Percentiles rank a stretch among this genome's conserved stretches.
Conservation (phyloP, 1,140 invertebrate genomes). For the Lordiphosa mommai region DNA sequence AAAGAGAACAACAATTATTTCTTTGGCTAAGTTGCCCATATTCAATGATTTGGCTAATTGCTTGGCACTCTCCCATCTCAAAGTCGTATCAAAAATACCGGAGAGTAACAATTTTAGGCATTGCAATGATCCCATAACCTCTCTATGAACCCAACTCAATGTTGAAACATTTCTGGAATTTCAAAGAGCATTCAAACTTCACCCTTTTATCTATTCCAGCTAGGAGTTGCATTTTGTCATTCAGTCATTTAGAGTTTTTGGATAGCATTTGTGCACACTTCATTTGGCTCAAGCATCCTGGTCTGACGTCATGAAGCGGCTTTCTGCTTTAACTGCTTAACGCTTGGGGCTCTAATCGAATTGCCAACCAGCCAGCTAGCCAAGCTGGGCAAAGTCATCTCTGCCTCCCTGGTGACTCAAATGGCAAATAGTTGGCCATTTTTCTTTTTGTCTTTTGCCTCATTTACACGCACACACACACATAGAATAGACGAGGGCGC, state of each 20-base stretch:
- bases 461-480: conserved; percentile 54
- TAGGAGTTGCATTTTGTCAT: neutral
- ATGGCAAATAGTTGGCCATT: conserved; percentile 71
- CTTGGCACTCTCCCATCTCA: too few species aligned
- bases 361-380: conserved; percentile 35
- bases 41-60: too few species aligned
- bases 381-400: conserved; percentile 10
- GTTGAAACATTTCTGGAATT: too few species aligned
- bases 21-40: too few species aligned
- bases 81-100: too few species aligned
- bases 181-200: too few species aligned
- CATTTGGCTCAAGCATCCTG: neutral
- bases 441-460: conserved; percentile 57
- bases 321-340: conserved; percentile 54
- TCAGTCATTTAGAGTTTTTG: neutral
- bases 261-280: conserved; percentile 1
- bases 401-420: conserved; percentile 45
- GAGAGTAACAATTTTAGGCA: too few species aligned
- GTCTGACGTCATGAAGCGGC: conserved; percentile 14
- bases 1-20: too few species aligned
- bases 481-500: conserved; percentile 38
- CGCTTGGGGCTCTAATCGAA: conserved; percentile 66
- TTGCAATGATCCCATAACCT: too few species aligned
- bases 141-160: too few species aligned
- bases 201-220: too few species aligned